A percentile compares a stretch with the other conserved stretches of the same genome.
These are phyloP conservation scores for Noctilio leporinus DNA, from an alignment of 2,113 vertebrate genomes.

Conservation along the genomic window DNA sequence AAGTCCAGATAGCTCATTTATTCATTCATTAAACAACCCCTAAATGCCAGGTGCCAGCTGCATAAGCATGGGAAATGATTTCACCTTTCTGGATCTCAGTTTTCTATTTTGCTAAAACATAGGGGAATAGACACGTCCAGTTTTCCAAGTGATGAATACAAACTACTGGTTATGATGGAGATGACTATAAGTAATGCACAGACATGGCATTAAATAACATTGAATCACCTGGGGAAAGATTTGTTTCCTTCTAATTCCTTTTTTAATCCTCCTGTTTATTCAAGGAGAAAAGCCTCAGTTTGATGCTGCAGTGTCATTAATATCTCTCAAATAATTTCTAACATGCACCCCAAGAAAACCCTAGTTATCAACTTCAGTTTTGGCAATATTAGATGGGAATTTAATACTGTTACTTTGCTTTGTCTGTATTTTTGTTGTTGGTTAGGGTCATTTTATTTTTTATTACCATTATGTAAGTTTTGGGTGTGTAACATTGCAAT, in stretches of 20 bases:
- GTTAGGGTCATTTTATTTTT: background rate
- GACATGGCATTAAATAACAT: background rate
- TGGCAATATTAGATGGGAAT: background rate
- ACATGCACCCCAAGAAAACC: background rate
- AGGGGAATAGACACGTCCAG: background rate
- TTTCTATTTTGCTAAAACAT: background rate
- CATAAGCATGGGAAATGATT: background rate
- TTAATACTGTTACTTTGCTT: background rate
- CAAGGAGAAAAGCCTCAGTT: background rate
- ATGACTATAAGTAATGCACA: background rate
- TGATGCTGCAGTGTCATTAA: background rate
- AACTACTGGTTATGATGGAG: background rate
- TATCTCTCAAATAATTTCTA: background rate
- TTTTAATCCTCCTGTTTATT: background rate
- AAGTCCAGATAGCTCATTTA: background rate
- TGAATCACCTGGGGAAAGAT: background rate
- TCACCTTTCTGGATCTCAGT: background rate
- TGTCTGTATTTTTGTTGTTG: background rate
- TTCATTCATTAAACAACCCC: background rate
- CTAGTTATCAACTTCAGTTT: background rate
- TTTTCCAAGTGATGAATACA: background rate
- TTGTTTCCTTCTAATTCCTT: background rate
- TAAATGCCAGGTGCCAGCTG: background rate
- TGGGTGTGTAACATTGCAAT: background rate
- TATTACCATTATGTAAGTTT: background rate